Percentiles rank a stretch among this genome's conserved stretches.
phyloP scores from a whole-genome alignment of 2,888 invertebrate genomes.

The Xestia c-nigrum region DNA sequence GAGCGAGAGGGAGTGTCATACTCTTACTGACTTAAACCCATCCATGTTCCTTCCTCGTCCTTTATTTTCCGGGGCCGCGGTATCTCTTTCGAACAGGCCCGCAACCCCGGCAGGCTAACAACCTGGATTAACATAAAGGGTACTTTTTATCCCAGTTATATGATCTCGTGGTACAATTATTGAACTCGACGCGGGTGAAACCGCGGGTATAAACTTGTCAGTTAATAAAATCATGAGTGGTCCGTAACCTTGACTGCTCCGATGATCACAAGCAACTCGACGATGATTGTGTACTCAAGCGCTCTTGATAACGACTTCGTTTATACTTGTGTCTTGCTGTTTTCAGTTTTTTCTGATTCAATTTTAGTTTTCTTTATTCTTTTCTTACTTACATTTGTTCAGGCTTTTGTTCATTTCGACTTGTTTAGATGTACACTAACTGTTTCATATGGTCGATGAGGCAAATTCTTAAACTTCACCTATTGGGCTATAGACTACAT shows the following conservation, averaged over 20 bases:
- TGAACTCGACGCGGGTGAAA: too few species aligned
- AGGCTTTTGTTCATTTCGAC: slow-evolving; percentile 23
- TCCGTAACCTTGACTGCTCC: slow-evolving; percentile 68
- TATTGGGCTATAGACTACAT: neutral
- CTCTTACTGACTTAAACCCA: too few species aligned
- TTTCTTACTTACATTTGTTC: slow-evolving; percentile 36
- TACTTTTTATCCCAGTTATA: too few species aligned
- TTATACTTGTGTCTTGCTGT: slow-evolving; percentile 65
- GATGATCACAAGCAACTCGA: slow-evolving; percentile 67
- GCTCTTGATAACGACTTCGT: slow-evolving; percentile 63
- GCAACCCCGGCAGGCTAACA: too few species aligned
- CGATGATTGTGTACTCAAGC: slow-evolving; percentile 60
- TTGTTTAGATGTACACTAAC: slow-evolving; percentile 5
- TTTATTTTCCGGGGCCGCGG: too few species aligned
- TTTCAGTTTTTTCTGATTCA: slow-evolving; percentile 47
- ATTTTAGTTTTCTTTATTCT: slow-evolving; percentile 53
- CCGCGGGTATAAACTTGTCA: too few species aligned
- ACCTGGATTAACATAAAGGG: too few species aligned
- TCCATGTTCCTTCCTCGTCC: too few species aligned
- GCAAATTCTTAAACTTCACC: neutral
- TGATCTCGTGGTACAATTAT: too few species aligned
- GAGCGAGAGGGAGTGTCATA: too few species aligned
- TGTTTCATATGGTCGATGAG: neutral
- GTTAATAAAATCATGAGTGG: slow-evolving; percentile 47
- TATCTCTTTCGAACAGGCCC: too few species aligned